Conservation (phyloP, 2,888 invertebrate genomes). For the Carterocephalus palaemon region DNA sequence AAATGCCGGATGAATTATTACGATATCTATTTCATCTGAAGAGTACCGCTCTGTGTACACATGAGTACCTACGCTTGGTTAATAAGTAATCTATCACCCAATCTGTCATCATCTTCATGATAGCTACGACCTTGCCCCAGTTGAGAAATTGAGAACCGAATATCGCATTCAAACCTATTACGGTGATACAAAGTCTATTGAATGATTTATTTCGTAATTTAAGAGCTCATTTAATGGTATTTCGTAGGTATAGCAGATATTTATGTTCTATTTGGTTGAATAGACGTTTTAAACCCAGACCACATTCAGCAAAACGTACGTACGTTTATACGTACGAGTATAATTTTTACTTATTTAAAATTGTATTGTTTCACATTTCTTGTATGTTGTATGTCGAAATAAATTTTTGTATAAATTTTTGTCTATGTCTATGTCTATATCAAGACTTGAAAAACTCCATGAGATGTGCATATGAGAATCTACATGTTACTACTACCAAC, state of each 20-base stretch:
- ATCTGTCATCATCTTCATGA: slow-evolving; percentile 12
- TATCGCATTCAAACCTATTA: neutral
- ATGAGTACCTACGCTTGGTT: slow-evolving; percentile 8
- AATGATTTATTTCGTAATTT: slow-evolving; percentile 1
- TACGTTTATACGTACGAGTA: too few relatives aligned
- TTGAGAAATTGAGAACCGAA: slow-evolving; percentile 7
- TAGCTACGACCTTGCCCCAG: slow-evolving; percentile 15
- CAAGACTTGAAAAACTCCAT: too few relatives aligned
- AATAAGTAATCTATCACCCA: slow-evolving; percentile 20
- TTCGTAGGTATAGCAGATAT: neutral
- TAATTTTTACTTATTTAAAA: neutral
- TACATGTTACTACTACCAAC: too few relatives aligned
- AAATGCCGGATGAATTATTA: neutral
- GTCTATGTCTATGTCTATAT: too few relatives aligned
- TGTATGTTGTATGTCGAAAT: too few relatives aligned
- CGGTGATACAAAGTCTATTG: slow-evolving; percentile 1
- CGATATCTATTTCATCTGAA: slow-evolving; percentile 2
- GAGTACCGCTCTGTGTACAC: slow-evolving; percentile 2
- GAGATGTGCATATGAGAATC: too few relatives aligned
- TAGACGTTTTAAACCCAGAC: too few relatives aligned
- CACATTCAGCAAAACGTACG: too few relatives aligned
- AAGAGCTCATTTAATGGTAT: neutral
- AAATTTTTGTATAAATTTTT: too few relatives aligned
- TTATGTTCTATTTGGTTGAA: too few relatives aligned
- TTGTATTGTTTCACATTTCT: neutral